Evolutionary conservation across 2,888 invertebrate species (phyloP).

Genomic region (Cerceris rybyensis): DNA sequence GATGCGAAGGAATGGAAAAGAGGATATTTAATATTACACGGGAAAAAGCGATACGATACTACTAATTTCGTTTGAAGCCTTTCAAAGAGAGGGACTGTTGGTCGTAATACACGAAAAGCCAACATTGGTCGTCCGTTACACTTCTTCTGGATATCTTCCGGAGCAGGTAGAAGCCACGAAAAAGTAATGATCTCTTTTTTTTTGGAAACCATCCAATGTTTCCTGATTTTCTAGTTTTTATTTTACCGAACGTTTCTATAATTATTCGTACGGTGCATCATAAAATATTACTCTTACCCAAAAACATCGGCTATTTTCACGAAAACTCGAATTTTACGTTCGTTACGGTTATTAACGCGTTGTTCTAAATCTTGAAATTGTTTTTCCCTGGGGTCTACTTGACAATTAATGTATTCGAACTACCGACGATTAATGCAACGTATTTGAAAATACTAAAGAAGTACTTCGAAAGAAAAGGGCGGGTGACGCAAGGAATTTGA

Average conservation of each 20-base stretch:
- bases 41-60: background rate
- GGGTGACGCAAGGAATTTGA: too few species aligned
- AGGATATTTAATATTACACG: constrained; percentile 5
- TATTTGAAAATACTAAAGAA: too few species aligned
- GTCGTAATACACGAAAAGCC: constrained; percentile 31
- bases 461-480: too few species aligned
- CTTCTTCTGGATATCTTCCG: constrained; percentile 59
- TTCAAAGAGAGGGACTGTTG: constrained; percentile 17
- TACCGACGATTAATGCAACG: too few species aligned
- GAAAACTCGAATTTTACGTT: background rate
- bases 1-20: background rate
- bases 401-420: too few species aligned
- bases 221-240: constrained; percentile 44
- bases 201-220: constrained; percentile 58
- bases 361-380: too few species aligned
- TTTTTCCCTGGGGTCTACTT: too few species aligned
- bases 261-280: constrained; percentile 24
- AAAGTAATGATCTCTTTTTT: constrained; percentile 62
- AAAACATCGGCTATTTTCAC: background rate
- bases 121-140: constrained; percentile 26
- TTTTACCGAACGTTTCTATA: constrained; percentile 29
- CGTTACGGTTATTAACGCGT: too few species aligned
- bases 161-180: constrained; percentile 42
- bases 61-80: constrained; percentile 30
- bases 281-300: constrained; percentile 5